A percentile compares a stretch with the other conserved stretches of the same genome.
These are phyloP conservation scores for Antigone vipio DNA, from an alignment of 2,113 vertebrate species.

Conservation along the genomic window DNA sequence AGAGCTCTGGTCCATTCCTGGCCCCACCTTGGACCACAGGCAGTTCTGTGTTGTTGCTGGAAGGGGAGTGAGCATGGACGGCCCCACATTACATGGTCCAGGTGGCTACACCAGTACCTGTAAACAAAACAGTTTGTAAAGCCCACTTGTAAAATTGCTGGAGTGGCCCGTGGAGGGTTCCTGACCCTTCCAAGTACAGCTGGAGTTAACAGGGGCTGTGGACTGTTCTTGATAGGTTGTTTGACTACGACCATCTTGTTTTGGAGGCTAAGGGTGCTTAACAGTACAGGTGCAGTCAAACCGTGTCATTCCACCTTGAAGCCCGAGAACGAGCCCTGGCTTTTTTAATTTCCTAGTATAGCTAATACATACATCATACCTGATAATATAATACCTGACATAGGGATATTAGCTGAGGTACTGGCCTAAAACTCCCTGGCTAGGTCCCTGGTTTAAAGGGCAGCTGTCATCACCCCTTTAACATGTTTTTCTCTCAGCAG, in stretches of 20 bases:
- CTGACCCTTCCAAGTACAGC: not conserved
- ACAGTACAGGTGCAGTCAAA: not conserved
- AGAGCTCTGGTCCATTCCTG: not conserved
- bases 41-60: not conserved
- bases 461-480: not conserved
- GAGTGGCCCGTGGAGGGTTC: not conserved
- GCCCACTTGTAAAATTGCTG: not conserved
- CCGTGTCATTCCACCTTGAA: not conserved
- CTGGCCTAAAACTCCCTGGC: not conserved
- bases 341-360: not conserved
- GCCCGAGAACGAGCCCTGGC: not conserved
- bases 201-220: not conserved
- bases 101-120: not conserved
- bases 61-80: rapidly evolving
- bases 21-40: not conserved
- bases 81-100: not conserved
- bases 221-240: not conserved
- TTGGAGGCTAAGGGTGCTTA: not conserved
- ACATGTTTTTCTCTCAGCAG: not conserved
- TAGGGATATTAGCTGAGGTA: not conserved
- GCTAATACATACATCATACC: not conserved
- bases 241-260: not conserved
- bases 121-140: not conserved
- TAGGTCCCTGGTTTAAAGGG: not conserved
- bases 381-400: not conserved